Conservation (phyloP, 2,888 invertebrate genomes). For the Drosophila pseudotalamancana region DNA sequence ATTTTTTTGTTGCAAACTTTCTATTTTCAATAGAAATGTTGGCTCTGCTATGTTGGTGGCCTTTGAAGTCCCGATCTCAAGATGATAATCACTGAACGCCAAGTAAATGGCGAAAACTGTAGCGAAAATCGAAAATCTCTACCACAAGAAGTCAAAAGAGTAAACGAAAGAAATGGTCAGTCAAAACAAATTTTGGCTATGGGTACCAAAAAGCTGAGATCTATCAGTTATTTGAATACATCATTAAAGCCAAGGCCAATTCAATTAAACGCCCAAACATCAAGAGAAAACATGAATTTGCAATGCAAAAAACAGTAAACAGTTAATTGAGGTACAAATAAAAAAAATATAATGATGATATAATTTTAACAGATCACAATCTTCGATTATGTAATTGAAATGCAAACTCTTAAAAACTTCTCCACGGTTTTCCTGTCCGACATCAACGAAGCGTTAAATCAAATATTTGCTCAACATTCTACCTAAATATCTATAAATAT, state of each 20-base stretch:
- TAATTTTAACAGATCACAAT: neutral
- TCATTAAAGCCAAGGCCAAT: constrained; percentile 53
- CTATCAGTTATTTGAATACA: constrained; percentile 55
- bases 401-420: neutral
- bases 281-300: constrained; percentile 15
- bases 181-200: constrained; percentile 7
- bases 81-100: constrained; percentile 25
- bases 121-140: constrained; percentile 7
- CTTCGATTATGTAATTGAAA: neutral
- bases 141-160: neutral
- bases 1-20: constrained; percentile 57
- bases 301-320: constrained; percentile 5
- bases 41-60: constrained; percentile 24
- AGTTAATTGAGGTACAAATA: neutral
- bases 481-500: neutral
- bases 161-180: neutral
- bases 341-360: constrained; percentile 9
- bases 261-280: constrained; percentile 45
- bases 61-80: constrained; percentile 10
- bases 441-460: constrained; percentile 60
- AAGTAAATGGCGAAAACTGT: constrained; percentile 37
- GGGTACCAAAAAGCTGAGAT: constrained; percentile 23
- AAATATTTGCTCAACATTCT: constrained; percentile 52
- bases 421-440: constrained; percentile 16
- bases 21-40: constrained; percentile 55